A percentile compares a stretch with the other conserved stretches of the same genome.
Evolutionary conservation across 2,113 vertebrate species (phyloP).

Genomic region (Odontophorus gujanensis): DNA sequence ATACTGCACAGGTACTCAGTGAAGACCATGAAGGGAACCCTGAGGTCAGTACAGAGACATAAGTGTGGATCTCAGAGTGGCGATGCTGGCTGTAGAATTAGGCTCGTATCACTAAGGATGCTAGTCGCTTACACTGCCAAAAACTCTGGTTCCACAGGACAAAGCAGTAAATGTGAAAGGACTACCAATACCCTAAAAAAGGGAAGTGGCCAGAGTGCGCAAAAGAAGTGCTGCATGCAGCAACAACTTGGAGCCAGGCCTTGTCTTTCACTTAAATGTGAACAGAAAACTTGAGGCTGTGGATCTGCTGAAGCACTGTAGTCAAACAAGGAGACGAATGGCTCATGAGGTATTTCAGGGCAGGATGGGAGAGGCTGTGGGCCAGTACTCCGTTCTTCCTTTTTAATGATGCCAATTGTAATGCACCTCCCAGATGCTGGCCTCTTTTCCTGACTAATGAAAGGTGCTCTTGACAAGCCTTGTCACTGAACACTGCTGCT

Average conservation of each 20-base stretch:
- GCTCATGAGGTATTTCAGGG: not conserved
- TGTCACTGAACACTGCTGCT: not conserved
- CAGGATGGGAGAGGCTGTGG: not conserved
- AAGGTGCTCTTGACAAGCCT: not conserved
- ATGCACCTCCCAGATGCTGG: not conserved
- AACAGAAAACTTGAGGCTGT: not conserved
- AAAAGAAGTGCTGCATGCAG: not conserved
- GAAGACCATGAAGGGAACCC: not conserved
- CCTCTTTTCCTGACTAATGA: not conserved
- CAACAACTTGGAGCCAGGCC: fast-evolving
- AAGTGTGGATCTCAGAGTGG: not conserved
- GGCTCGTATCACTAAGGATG: not conserved
- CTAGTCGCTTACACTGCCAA: not conserved
- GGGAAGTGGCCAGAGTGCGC: not conserved
- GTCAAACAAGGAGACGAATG: not conserved
- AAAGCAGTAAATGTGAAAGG: not conserved
- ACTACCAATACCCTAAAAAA: not conserved
- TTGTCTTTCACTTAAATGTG: not conserved
- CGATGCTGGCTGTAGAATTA: not conserved
- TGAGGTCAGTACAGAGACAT: not conserved
- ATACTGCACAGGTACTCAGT: fast-evolving
- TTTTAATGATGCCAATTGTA: not conserved
- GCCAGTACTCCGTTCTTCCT: not conserved
- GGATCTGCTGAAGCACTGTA: too few species aligned
- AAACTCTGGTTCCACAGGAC: not conserved